phyloP scores from a whole-genome alignment of 1,140 invertebrate species.

The Aleiodes sp. region DNA sequence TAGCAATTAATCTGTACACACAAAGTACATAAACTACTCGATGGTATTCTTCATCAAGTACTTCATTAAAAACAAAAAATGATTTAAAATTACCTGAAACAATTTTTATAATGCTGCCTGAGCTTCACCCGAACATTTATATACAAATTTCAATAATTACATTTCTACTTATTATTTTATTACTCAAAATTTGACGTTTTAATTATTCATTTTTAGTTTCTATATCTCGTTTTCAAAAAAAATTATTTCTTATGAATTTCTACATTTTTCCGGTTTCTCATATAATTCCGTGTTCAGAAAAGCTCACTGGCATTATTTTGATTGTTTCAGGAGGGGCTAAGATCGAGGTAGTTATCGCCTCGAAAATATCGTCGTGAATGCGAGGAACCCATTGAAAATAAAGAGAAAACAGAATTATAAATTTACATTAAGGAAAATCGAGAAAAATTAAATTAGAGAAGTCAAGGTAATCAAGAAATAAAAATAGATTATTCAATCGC shows the following conservation, averaged over 20 bases:
- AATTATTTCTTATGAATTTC: slow-evolving; percentile 4
- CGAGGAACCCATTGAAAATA: too few relatives aligned
- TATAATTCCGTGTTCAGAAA: slow-evolving; percentile 1
- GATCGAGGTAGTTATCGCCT: background rate
- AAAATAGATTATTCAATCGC: too few relatives aligned
- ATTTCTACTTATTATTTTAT: slow-evolving; percentile 37
- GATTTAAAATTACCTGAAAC: slow-evolving; percentile 67
- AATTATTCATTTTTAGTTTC: too few relatives aligned
- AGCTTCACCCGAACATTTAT: slow-evolving; percentile 49
- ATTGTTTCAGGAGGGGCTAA: slow-evolving; percentile 67
- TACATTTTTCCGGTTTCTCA: background rate
- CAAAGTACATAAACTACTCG: too few relatives aligned
- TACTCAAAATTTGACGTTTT: too few relatives aligned
- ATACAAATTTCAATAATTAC: slow-evolving; percentile 43
- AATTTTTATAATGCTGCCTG: slow-evolving; percentile 66
- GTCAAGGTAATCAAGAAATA: background rate
- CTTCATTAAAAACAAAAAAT: slow-evolving; percentile 41
- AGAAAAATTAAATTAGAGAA: background rate
- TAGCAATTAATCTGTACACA: too few relatives aligned
- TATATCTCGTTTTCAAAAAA: background rate
- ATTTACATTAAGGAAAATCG: background rate
- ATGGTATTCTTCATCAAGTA: too few relatives aligned
- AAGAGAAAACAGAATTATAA: too few relatives aligned
- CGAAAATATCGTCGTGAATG: too few relatives aligned
- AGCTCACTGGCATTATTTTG: slow-evolving; percentile 67